A percentile compares a stretch with the other conserved stretches of the same genome.
phyloP scores from a whole-genome alignment of 2,888 invertebrate species.

The Nymphalis urticae region DNA sequence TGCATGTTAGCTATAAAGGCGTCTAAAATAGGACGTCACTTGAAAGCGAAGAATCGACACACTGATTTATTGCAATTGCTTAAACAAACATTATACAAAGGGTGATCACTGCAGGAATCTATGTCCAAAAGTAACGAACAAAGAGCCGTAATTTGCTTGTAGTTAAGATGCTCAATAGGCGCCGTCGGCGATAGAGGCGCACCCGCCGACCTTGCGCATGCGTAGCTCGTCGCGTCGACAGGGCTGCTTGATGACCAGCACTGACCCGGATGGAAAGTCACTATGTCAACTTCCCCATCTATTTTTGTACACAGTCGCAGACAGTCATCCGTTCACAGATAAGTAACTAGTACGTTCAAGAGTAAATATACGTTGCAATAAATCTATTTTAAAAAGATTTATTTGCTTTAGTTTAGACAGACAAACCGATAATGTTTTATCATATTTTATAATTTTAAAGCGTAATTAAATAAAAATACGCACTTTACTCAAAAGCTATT shows the following conservation, averaged over 20 bases:
- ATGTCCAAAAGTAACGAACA: slow-evolving; percentile 48
- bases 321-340: slow-evolving; percentile 11
- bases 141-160: slow-evolving; percentile 55
- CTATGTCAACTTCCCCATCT: slow-evolving; percentile 35
- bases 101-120: slow-evolving; percentile 46
- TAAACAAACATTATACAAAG: slow-evolving; percentile 50
- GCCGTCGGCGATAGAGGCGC: slow-evolving; percentile 66
- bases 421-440: not conserved
- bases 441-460: not conserved
- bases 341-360: slow-evolving; percentile 8
- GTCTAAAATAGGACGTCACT: slow-evolving; percentile 63
- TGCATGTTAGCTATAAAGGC: slow-evolving; percentile 51
- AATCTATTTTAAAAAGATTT: slow-evolving; percentile 6
- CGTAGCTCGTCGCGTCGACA: slow-evolving; percentile 55
- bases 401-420: not conserved
- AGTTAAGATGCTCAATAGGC: slow-evolving; percentile 49
- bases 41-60: slow-evolving; percentile 55
- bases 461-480: not conserved
- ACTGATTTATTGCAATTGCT: slow-evolving; percentile 57
- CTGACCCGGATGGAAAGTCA: slow-evolving; percentile 39
- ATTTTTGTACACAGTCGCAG: slow-evolving; percentile 22
- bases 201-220: slow-evolving; percentile 74
- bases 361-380: slow-evolving; percentile 7
- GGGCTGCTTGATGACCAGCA: slow-evolving; percentile 40
- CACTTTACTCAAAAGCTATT: not conserved